Evolutionary conservation across 2,888 invertebrate species (phyloP).

Genomic region (Xiphydria camelus): DNA sequence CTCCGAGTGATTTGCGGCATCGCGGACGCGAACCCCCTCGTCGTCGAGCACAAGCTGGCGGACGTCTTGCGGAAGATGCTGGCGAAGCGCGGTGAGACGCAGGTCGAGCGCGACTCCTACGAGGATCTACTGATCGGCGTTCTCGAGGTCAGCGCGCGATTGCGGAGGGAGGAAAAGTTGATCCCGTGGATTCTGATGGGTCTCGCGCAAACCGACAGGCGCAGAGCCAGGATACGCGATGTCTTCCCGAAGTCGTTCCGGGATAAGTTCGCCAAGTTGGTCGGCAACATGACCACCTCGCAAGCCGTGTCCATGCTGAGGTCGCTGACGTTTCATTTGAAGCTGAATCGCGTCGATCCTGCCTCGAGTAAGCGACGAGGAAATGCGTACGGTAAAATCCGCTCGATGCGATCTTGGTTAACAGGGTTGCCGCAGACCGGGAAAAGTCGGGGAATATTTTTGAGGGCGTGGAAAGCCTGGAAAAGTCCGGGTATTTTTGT

Average conservation of each 20-base stretch:
- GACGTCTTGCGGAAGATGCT: slow-evolving; percentile 37
- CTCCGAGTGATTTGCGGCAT: slow-evolving; percentile 36
- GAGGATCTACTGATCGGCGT: slow-evolving; percentile 32
- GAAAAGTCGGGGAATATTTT: too few relatives aligned
- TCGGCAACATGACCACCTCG: slow-evolving; percentile 33
- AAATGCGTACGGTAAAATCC: too few relatives aligned
- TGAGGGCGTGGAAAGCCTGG: too few relatives aligned
- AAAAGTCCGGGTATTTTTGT: too few relatives aligned
- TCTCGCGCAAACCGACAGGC: slow-evolving; percentile 24
- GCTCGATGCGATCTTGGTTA: too few relatives aligned
- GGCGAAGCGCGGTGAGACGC: slow-evolving; percentile 19
- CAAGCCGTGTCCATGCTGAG: slow-evolving; percentile 36
- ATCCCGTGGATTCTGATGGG: slow-evolving; percentile 39
- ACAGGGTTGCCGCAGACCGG: too few relatives aligned
- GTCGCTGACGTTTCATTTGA: slow-evolving; percentile 42
- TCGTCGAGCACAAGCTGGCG: slow-evolving; percentile 40
- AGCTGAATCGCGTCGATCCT: too few relatives aligned
- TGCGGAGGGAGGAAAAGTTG: slow-evolving; percentile 47
- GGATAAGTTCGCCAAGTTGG: slow-evolving; percentile 25
- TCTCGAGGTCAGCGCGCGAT: slow-evolving; percentile 36
- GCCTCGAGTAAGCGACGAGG: slow-evolving; percentile 22
- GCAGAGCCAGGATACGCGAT: slow-evolving; percentile 1
- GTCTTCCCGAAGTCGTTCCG: slow-evolving; percentile 8
- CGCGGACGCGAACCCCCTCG: slow-evolving; percentile 42
- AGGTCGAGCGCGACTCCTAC: slow-evolving; percentile 25